phyloP scores from a whole-genome alignment of 2,888 invertebrate genomes.

The Petrolisthes manimaculis region DNA sequence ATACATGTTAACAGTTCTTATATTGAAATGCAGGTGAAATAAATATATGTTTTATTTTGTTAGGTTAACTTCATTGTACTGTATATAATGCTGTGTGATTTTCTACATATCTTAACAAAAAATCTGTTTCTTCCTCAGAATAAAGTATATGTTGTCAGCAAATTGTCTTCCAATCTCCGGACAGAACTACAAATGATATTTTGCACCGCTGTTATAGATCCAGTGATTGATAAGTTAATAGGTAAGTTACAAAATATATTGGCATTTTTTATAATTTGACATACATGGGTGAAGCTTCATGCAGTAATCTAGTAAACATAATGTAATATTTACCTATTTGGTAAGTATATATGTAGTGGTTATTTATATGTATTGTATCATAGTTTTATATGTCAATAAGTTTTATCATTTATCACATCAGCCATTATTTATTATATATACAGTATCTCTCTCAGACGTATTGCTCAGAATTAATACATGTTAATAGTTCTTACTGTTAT shows the following conservation, averaged over 20 bases:
- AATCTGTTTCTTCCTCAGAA: conserved; percentile 28
- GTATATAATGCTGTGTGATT: too few species aligned
- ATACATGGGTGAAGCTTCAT: too few species aligned
- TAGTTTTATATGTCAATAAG: too few species aligned
- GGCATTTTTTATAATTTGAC: too few species aligned
- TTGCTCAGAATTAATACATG: background rate
- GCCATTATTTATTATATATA: background rate
- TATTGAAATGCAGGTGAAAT: too few species aligned
- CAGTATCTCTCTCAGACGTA: background rate
- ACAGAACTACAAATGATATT: conserved; percentile 52
- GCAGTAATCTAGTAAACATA: too few species aligned
- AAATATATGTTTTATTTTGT: too few species aligned
- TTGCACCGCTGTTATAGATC: conserved; percentile 47
- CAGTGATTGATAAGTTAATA: conserved; percentile 41
- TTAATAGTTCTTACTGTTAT: background rate
- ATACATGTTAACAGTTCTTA: too few species aligned
- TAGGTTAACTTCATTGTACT: too few species aligned
- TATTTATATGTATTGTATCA: background rate
- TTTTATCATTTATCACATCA: background rate
- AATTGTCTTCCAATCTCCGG: conserved; percentile 45
- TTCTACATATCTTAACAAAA: too few species aligned
- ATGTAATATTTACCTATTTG: conserved; percentile 49
- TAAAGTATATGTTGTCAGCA: conserved; percentile 45
- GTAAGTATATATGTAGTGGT: conserved; percentile 21
- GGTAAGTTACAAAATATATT: conserved; percentile 24